Conservation (phyloP, 2,797 vertebrate genomes). For the Tragelaphus eurycerus region DNA sequence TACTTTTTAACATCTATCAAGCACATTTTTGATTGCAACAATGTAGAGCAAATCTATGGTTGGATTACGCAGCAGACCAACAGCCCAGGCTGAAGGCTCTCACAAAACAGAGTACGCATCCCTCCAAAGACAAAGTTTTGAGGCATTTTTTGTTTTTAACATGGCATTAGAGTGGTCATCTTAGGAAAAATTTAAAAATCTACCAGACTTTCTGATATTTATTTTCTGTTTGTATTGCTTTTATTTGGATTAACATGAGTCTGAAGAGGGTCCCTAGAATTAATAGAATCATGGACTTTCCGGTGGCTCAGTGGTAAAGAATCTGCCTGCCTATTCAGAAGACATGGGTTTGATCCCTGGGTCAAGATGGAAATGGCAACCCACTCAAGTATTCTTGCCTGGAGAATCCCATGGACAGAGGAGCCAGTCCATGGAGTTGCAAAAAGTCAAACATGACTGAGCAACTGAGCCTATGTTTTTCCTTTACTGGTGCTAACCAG, state of each 20-base stretch:
- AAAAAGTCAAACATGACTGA: not conserved
- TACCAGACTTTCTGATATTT: not conserved
- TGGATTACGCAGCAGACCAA: not conserved
- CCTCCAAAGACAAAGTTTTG: not conserved
- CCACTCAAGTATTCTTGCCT: not conserved
- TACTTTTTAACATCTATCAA: not conserved
- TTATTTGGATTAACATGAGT: not conserved
- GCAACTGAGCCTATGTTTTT: not conserved
- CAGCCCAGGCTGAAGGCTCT: not conserved
- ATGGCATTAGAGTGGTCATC: not conserved
- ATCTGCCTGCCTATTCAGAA: not conserved
- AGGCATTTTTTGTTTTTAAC: not conserved
- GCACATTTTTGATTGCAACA: not conserved
- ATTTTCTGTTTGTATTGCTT: not conserved
- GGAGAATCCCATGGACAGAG: not conserved
- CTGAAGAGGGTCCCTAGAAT: not conserved
- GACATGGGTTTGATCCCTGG: rapidly evolving
- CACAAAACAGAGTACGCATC: not conserved
- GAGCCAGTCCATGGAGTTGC: not conserved
- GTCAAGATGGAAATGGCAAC: not conserved
- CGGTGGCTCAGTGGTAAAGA: not conserved
- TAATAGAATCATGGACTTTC: not conserved
- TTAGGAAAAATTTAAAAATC: not conserved
- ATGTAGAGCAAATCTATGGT: not conserved
- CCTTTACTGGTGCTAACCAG: not conserved